Evolutionary conservation across 2,888 invertebrate species (phyloP).

Genomic region (Escarpia spicata): DNA sequence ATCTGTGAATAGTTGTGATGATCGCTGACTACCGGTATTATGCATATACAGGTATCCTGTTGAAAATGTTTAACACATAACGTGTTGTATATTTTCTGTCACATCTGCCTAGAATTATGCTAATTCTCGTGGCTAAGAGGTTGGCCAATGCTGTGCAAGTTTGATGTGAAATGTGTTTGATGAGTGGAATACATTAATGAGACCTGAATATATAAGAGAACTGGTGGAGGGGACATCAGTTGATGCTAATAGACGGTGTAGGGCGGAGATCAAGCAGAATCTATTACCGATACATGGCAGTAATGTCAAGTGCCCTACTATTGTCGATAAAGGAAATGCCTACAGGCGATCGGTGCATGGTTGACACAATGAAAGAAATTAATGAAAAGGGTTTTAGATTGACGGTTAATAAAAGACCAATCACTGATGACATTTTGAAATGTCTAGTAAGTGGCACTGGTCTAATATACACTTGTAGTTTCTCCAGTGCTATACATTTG

Average conservation of each 20-base stretch:
- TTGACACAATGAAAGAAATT: not conserved
- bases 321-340: not conserved
- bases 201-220: not conserved
- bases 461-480: not conserved
- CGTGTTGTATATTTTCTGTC: not conserved
- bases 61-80: not conserved
- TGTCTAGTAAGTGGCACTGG: not conserved
- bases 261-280: not conserved
- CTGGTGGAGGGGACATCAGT: not conserved
- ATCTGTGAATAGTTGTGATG: no score
- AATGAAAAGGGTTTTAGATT: not conserved
- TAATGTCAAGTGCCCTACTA: not conserved
- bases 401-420: not conserved
- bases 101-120: not conserved
- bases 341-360: not conserved
- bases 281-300: not conserved
- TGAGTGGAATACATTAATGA: not conserved
- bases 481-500: not conserved
- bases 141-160: not conserved
- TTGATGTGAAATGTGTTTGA: not conserved
- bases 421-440: not conserved
- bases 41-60: not conserved
- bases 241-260: not conserved
- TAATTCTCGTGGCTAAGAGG: not conserved
- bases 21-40: no score